Evolutionary conservation across 30 jellyfish, hydroid and myxozoan genomes (phyloP).

Genomic region (Aurelia sp.): DNA sequence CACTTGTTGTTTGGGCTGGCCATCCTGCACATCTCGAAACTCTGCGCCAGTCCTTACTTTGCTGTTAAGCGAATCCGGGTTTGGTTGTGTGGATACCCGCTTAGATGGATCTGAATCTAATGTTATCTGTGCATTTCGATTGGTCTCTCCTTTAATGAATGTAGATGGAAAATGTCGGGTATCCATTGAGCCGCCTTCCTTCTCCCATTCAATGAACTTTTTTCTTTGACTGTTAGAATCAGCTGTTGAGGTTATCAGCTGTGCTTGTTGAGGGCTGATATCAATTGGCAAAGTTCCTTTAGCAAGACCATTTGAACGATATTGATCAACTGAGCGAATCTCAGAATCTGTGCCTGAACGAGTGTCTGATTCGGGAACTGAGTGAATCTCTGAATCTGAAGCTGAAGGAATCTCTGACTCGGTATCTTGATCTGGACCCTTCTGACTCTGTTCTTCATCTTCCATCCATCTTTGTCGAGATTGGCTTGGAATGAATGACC

Average conservation of each 20-base stretch:
- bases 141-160: constrained; percentile 19
- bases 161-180: constrained; percentile 51
- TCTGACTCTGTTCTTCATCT: constrained; percentile 41
- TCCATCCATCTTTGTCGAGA: constrained; percentile 51
- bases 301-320: not conserved
- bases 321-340: not conserved
- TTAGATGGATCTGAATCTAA: constrained; percentile 29
- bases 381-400: not conserved
- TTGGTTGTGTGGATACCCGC: constrained; percentile 29
- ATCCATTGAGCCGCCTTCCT: constrained; percentile 64
- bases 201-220: constrained; percentile 54
- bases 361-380: not conserved
- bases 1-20: not conserved
- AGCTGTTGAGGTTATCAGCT: constrained; percentile 36
- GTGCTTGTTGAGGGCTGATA: constrained; percentile 42
- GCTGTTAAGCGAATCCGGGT: not conserved
- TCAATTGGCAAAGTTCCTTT: constrained; percentile 54
- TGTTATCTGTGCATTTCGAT: not conserved
- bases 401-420: not conserved
- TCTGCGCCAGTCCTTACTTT: not conserved
- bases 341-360: too few relatives aligned
- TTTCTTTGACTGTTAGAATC: constrained; percentile 34
- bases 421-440: not conserved
- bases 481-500: constrained; percentile 61
- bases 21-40: not conserved